Base-by-base conservation (phyloP, 2,888 invertebrate genomes). In the Eristalis pertinax region DNA sequence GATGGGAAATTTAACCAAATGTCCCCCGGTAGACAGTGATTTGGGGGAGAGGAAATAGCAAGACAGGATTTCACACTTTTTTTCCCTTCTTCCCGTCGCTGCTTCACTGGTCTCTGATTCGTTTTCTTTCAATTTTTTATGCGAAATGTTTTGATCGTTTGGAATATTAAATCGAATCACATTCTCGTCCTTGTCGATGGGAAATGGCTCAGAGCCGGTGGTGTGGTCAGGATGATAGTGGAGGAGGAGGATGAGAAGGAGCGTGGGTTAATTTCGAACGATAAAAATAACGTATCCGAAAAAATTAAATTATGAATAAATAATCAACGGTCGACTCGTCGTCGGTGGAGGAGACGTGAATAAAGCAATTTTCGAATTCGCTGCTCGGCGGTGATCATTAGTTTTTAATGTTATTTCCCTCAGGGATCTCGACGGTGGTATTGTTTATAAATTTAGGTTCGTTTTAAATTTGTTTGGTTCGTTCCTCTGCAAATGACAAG, bases 291-390 rank as follows among this genome's bases (percentile, higher is more conserved):
- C 82, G 62, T 78, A 69, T 86, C 64, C 65, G 68, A 74, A 82
- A 74, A 86, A 86, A 86, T 86, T 70, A 86, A 82, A 74, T 62
- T 70, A 65, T 86, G 78, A 82, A 86, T 82, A 86, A 82, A 82
- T 82, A 70, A 85, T 41, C 29, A 56, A 50, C 50, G 19, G 50
- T 50, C 10, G 50, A 64, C 62, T 26, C 38, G 43, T n/a, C 50
- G 19, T n/a, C 15, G 7, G 24, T 41, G 63, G 22, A 41, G 56
- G 35, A 68, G 50, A 38, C 8, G 24, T 32, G 68, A 68, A 41
- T 62, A 77, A 67, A 78, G 64, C 70, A 60, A 84, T 63, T 76
- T 76, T 43, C 26, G 26, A 72, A 76, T 76, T 41, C 84, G 15
- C 0, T n/a, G n/a, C 50, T 80, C 80, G 77, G 58, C 43, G 24